These are phyloP conservation scores for Cacatua alba DNA, from an alignment of 2,113 vertebrate species.

Conservation along the genomic window DNA sequence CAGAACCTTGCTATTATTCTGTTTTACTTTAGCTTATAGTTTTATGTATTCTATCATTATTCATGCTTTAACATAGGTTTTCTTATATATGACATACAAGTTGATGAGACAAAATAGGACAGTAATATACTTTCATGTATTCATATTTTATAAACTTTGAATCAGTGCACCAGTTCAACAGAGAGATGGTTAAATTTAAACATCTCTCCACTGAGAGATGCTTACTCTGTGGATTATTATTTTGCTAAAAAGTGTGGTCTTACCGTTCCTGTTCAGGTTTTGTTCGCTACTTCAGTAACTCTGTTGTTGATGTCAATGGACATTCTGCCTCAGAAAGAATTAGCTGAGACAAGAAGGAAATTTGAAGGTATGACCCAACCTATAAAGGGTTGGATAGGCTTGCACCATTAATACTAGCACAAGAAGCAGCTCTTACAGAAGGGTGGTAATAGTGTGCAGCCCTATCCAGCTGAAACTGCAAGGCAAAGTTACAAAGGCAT, in stretches of 20 bases:
- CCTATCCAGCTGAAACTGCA: slow-evolving; percentile 16
- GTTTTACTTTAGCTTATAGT: neutral
- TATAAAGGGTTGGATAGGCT: neutral
- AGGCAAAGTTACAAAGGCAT: neutral
- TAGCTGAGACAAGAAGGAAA: neutral
- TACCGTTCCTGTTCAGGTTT: neutral
- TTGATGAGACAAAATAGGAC: neutral
- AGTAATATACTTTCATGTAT: neutral
- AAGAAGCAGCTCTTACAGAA: neutral
- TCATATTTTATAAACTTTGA: neutral
- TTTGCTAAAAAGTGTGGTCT: neutral
- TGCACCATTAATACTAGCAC: neutral
- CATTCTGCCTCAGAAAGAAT: neutral
- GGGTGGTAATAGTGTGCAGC: neutral
- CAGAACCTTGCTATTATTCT: neutral
- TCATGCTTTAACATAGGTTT: neutral
- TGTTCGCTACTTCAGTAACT: neutral
- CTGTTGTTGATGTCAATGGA: neutral
- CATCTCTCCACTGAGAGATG: neutral
- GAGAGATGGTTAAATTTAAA: neutral
- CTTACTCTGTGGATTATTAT: neutral
- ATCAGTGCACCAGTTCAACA: neutral
- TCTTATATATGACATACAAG: neutral
- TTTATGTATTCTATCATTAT: neutral
- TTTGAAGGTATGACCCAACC: neutral